Base-by-base conservation (phyloP, 2,113 vertebrate species). In the Oxyura jamaicensis region DNA sequence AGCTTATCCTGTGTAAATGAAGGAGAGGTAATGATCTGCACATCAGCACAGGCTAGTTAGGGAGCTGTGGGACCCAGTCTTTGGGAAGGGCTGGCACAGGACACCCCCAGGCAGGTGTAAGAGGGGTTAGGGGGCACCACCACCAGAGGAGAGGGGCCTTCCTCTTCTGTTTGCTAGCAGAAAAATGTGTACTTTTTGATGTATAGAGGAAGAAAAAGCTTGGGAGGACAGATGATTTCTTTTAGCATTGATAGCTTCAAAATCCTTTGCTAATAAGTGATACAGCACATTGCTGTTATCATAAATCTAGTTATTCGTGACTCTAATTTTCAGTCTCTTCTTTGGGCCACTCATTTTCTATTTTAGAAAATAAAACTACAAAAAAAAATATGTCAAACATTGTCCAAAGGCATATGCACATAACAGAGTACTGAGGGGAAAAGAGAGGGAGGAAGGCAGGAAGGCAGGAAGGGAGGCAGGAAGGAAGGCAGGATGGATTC, bases 31-130 rank as follows among this genome's bases (percentile, higher is more conserved):
- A 26, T 55, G 82, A 50, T 60, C 50, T 39, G 17, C 14, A 4
- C 11, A 0, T 35, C 7, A 15, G 56, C 0, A 0, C 36, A 55
- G 71, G 29, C 50, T 36, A 29, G 28, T 4, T 42, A 12, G 46
- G 10, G 2, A 5, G 28, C 46, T 13, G 13, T 10, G 5, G 1
- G 17, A 82, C 39, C 11, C 2, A 1, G 13, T 29, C 59, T 6
- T 75, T 28, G 36, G 25, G 10, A 19, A 25, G 39, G 1, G 21
- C 28, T 33, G 58, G n/a, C 71, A 83, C 41, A 35, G 11, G 18
- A 39, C 29, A 77, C 50, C 52, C 36, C 11, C 13, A 5, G 46
- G 59, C 36, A 86, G 33, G 42, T 8, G 15, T 39, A 56, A 35
- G 12, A 11, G 2, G 3, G 10, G 28, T 14, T 50, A 13, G 7